Evolutionary conservation across 2,888 invertebrate genomes (phyloP).

Genomic region (Camponotus fellah): DNA sequence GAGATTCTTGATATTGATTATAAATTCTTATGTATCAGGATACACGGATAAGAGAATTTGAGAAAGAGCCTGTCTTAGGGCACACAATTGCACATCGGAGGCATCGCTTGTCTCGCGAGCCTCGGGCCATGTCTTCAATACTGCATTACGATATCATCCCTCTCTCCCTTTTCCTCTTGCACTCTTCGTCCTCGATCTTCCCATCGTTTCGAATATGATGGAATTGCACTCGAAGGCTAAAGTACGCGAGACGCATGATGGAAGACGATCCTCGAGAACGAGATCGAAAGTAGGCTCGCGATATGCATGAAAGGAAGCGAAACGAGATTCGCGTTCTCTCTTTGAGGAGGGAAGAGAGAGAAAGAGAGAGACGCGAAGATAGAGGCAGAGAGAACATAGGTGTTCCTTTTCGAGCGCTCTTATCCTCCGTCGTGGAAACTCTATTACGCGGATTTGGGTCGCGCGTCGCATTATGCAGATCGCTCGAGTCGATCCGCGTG

Average conservation of each 20-base stretch:
- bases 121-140: constrained; percentile 77
- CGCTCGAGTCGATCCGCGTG: constrained; percentile 45
- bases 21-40: background rate
- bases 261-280: constrained; percentile 72
- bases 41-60: background rate
- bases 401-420: constrained; percentile 41
- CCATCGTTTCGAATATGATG: constrained; percentile 35
- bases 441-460: constrained; percentile 57
- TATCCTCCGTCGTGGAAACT: constrained; percentile 41
- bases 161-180: constrained; percentile 38
- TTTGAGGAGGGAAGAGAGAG: background rate
- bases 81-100: constrained; percentile 70
- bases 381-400: constrained; percentile 3
- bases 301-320: constrained; percentile 57
- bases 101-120: constrained; percentile 70
- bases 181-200: constrained; percentile 4
- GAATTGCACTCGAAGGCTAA: constrained; percentile 70
- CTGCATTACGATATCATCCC: constrained; percentile 79
- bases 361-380: background rate
- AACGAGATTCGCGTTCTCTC: constrained; percentile 61
- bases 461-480: constrained; percentile 50
- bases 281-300: constrained; percentile 73
- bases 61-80: background rate
- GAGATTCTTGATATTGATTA: background rate
- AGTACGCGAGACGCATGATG: constrained; percentile 63